These are phyloP conservation scores for Amazona vittata DNA, from an alignment of 2,113 vertebrate species.

Conservation along the genomic window DNA sequence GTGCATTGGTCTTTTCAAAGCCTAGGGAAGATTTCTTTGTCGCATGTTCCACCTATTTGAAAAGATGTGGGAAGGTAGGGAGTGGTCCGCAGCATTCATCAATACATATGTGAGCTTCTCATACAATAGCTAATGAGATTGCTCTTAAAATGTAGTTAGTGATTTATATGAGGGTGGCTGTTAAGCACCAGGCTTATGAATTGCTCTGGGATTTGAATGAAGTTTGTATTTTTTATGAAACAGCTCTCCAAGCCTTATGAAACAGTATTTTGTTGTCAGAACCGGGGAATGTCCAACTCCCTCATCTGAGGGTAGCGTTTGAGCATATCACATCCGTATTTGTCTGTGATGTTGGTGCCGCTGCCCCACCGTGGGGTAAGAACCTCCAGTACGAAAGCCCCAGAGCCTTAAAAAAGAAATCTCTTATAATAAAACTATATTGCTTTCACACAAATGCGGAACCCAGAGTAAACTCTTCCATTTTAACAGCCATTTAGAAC, in stretches of 20 bases:
- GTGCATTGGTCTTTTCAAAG: background rate
- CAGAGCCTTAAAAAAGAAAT: background rate
- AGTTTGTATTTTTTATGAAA: background rate
- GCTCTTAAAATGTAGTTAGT: background rate
- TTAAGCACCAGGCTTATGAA: background rate
- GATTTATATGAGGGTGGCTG: background rate
- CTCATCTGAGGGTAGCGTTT: background rate
- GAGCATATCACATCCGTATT: background rate
- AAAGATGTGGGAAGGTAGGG: slow-evolving; percentile 14
- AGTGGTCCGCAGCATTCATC: background rate
- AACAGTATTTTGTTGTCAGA: background rate
- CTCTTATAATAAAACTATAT: background rate
- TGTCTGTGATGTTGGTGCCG: background rate
- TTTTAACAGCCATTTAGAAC: background rate
- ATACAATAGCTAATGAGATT: background rate
- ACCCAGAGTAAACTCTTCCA: background rate
- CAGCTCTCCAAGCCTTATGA: background rate
- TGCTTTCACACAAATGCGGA: background rate
- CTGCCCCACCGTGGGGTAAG: background rate
- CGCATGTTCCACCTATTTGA: background rate
- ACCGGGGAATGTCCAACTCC: background rate
- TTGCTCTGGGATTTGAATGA: background rate
- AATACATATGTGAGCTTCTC: background rate
- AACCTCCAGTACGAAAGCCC: background rate
- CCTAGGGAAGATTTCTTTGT: background rate